Base-by-base conservation (phyloP, 2,888 invertebrate genomes). In the Hoplodrina blanda region DNA sequence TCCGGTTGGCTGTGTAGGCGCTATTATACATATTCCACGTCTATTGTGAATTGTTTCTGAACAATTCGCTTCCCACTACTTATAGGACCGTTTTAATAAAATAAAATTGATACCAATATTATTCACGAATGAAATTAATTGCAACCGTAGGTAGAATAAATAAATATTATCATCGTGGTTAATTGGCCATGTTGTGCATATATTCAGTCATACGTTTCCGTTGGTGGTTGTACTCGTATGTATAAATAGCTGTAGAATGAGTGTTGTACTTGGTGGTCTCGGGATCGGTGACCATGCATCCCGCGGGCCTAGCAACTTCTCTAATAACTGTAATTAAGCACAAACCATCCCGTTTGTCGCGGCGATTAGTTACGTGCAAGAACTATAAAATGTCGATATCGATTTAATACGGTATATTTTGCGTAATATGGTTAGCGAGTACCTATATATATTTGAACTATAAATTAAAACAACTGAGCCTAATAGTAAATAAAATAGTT, bases 261-360 rank as follows among this genome's bases (percentile, higher is more conserved):
- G 86, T 89, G 87, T 85, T 83, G 88, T 86, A 67, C 79, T 85
- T 83, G 88, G 89, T 90, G 89, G 90, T 90, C 90, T 82, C 68
- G 62, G 81, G 88, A 90, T 90, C 90, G 89, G 89, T 91, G 91
- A 90, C 91, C 90, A 83, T 78, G 78, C 46, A 85, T 91, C 90
- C 88, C 87, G 87, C 84, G 88, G 88, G 90, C 86, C 85, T 82
- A 86, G 90, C 89, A 86, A 90, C 90, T 90, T 88, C 90, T 93
- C 89, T 93, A 93, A 94, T 94, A 92, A 92, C 93, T 88, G 93
- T 92, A 93, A 94, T 95, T 94, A 94, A 90, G 88, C 87, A 84
- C 86, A 83, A 89, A 87, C 88, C 89, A 90, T 90, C 90, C 90
- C 90, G 89, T 89, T 88, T 88, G 88, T 83, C 83, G 81, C 77